A percentile compares a stretch with the other conserved stretches of the same genome.
phyloP scores from a whole-genome alignment of 2,113 vertebrate genomes.

The Diadophis punctatus region DNA sequence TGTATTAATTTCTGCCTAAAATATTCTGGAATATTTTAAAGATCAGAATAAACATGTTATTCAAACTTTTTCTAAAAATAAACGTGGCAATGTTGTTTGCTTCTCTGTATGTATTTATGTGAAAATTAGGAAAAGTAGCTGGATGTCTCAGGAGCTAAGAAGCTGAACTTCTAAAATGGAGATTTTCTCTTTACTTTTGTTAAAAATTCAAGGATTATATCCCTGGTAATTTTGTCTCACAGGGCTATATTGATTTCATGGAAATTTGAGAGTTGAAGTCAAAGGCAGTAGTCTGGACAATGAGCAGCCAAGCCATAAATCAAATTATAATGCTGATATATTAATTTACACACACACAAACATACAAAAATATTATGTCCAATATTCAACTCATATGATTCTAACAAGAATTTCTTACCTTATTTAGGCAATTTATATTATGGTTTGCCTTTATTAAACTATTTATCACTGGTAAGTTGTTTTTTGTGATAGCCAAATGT shows the following conservation, averaged over 20 bases:
- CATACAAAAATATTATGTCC: background rate
- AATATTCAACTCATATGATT: background rate
- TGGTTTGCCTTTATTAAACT: constrained; percentile 74
- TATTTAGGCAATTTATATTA: constrained; percentile 71
- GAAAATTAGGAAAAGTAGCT: background rate
- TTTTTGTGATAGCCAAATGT: constrained; percentile 80
- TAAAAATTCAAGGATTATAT: background rate
- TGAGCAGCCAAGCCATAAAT: background rate
- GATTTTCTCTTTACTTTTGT: background rate
- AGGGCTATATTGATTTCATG: background rate
- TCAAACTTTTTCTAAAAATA: background rate
- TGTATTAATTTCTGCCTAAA: background rate
- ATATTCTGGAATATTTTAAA: background rate
- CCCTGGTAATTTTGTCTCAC: background rate
- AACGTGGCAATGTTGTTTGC: background rate
- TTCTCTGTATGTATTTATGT: background rate
- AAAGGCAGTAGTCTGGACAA: background rate
- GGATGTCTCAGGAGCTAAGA: background rate
- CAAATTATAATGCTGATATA: constrained; percentile 5
- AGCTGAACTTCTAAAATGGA: background rate
- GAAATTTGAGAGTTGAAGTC: background rate
- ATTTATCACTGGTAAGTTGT: constrained; percentile 71
- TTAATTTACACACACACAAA: background rate
- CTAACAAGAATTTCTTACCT: constrained; percentile 63
- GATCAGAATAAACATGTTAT: background rate